Percentiles rank a stretch among this genome's conserved stretches.
Evolutionary conservation across 2,113 vertebrate species (phyloP).

Genomic region (Epinephelus cyanopodus): DNA sequence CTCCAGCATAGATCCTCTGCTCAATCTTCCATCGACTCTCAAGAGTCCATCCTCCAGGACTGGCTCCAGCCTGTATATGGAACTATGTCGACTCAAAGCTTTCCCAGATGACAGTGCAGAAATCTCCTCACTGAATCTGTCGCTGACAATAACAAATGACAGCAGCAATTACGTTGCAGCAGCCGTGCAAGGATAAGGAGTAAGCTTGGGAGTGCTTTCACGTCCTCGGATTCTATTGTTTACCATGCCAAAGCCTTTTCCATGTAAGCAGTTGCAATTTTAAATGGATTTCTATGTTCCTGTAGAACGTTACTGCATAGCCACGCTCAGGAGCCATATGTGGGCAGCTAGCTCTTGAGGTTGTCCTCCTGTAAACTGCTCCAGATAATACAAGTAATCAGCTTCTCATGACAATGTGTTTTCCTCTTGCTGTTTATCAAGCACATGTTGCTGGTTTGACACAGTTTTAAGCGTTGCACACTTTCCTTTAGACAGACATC

Average conservation of each 20-base stretch:
- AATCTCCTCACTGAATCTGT: background rate
- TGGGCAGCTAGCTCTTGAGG: no score
- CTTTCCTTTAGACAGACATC: no score
- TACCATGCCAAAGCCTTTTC: background rate
- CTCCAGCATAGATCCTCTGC: background rate
- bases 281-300: background rate
- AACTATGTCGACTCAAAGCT: background rate
- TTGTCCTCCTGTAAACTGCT: no score
- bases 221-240: background rate
- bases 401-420: no score
- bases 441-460: no score
- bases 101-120: background rate
- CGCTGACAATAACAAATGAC: background rate
- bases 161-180: background rate
- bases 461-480: no score
- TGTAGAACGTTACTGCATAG: no score
- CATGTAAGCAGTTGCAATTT: background rate
- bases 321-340: no score
- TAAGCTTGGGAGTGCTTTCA: background rate
- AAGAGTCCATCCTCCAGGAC: background rate
- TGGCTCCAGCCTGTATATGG: background rate
- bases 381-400: no score
- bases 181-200: background rate
- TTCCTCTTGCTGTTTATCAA: no score
- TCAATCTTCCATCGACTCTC: constrained; percentile 5